These are phyloP conservation scores for Camelus bactrianus DNA, from an alignment of 2,113 vertebrate genomes.

Conservation along the genomic window DNA sequence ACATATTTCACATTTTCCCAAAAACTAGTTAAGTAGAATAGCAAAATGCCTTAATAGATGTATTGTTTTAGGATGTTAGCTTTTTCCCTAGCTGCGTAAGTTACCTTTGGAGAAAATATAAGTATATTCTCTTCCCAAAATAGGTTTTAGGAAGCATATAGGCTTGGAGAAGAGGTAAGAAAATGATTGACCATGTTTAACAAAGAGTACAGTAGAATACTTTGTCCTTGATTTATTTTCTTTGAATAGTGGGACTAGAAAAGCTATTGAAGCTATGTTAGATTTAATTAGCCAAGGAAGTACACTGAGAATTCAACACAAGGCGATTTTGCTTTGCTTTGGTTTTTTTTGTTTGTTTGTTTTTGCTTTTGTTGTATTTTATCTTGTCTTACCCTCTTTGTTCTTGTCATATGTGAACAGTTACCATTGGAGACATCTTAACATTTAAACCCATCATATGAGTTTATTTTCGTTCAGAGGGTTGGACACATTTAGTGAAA, in stretches of 20 bases:
- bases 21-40: background rate
- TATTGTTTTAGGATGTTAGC: background rate
- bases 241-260: background rate
- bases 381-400: background rate
- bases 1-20: background rate
- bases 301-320: background rate
- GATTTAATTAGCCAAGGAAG: background rate
- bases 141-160: background rate
- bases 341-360: background rate
- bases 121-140: background rate
- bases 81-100: background rate
- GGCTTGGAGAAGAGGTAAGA: background rate
- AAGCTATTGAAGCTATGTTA: background rate
- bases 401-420: background rate
- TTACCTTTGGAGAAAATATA: background rate
- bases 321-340: background rate
- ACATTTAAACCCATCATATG: background rate
- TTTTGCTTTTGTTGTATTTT: background rate
- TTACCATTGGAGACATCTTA: background rate
- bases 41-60: background rate
- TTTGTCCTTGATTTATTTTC: background rate
- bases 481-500: background rate
- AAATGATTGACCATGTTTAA: background rate
- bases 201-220: background rate
- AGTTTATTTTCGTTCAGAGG: background rate